phyloP scores from a whole-genome alignment of 2,113 vertebrate species.

The Tetraodon nigroviridis region DNA sequence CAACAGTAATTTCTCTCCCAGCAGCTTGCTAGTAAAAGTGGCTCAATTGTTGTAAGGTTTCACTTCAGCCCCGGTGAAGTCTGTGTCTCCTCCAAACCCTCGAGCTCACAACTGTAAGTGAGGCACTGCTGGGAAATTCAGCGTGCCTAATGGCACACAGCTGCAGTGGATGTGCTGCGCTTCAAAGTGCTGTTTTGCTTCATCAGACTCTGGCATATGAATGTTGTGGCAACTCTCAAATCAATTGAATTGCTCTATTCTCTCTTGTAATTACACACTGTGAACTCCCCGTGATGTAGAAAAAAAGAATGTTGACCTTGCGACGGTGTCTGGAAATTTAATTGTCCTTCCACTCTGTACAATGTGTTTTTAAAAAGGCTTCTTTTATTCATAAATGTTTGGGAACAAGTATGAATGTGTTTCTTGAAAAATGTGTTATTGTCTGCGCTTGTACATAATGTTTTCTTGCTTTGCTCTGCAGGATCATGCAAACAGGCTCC shows the following conservation, averaged over 20 bases:
- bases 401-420: too few relatives aligned
- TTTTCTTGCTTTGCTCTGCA: too few relatives aligned
- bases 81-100: conserved; percentile 9
- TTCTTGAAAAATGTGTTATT: too few relatives aligned
- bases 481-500: too few relatives aligned
- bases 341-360: conserved; percentile 2
- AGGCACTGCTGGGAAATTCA: conserved; percentile 46
- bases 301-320: conserved; percentile 7
- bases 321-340: conserved; percentile 17
- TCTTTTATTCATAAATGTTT: background rate
- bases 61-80: conserved; percentile 10
- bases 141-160: conserved; percentile 44
- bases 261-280: background rate
- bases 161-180: conserved; percentile 15
- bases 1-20: background rate
- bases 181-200: conserved; percentile 19
- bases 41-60: conserved; percentile 1
- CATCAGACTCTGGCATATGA: conserved; percentile 22
- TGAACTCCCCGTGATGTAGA: conserved; percentile 1
- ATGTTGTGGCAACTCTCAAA: conserved; percentile 6
- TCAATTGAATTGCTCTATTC: conserved; percentile 1
- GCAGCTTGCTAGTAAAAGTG: background rate
- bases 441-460: too few relatives aligned
- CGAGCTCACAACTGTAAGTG: conserved; percentile 21
- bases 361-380: background rate